Percentiles rank a stretch among this genome's conserved stretches.
Conservation (phyloP, 2,888 invertebrate species). For the Ormyrus thymus region DNA sequence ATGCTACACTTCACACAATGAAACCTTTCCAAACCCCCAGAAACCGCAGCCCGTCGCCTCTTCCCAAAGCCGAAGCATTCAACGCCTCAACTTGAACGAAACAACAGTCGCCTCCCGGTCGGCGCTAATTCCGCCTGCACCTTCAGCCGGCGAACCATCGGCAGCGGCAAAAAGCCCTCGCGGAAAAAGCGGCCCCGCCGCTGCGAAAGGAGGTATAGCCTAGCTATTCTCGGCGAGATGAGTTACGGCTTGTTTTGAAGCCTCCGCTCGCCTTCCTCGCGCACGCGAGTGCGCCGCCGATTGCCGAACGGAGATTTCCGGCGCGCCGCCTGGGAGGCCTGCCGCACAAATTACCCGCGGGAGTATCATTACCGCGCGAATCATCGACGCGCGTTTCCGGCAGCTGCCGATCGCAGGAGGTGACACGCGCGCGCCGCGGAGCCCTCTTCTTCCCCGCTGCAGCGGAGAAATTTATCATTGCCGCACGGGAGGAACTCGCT, state of each 20-base stretch:
- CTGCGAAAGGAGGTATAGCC: background rate
- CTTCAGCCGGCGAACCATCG: too few relatives aligned
- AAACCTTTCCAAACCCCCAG: too few relatives aligned
- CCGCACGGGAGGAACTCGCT: background rate
- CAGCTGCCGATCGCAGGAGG: conserved; percentile 11
- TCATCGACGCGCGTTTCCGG: conserved; percentile 46
- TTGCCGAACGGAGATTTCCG: conserved; percentile 62
- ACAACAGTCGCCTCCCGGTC: too few relatives aligned
- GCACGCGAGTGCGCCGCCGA: conserved; percentile 35
- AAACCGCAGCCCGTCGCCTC: too few relatives aligned
- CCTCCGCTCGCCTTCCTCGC: conserved; percentile 31
- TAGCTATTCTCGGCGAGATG: conserved; percentile 56
- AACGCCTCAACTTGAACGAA: too few relatives aligned
- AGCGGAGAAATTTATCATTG: background rate
- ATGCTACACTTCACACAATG: too few relatives aligned
- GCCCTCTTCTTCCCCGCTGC: too few relatives aligned
- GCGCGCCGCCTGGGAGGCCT: conserved; percentile 62
- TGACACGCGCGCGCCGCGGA: background rate
- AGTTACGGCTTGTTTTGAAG: conserved; percentile 65
- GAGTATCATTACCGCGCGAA: conserved; percentile 40
- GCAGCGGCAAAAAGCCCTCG: too few relatives aligned
- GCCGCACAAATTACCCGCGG: background rate
- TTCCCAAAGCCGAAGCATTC: too few relatives aligned
- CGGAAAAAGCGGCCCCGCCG: background rate
- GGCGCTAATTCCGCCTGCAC: too few relatives aligned